These are phyloP conservation scores for Poecile montanus DNA, from an alignment of 2,797 vertebrate genomes.

Conservation along the genomic window DNA sequence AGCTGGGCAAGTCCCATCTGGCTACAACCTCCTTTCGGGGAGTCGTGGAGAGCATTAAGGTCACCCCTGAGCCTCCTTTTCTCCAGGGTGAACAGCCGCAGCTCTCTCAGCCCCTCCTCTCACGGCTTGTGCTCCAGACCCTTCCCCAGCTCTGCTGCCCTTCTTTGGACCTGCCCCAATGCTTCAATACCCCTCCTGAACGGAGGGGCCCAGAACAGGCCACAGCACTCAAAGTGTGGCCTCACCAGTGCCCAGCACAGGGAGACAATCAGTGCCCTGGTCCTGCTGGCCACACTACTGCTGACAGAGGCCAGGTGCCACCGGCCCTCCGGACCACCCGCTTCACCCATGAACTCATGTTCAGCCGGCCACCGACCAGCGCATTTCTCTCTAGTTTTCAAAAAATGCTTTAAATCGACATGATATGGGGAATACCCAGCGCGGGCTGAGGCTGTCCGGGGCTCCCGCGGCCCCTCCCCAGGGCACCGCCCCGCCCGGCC, in stretches of 20 bases:
- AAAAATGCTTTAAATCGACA: background rate
- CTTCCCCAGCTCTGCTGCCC: background rate
- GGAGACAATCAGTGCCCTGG: background rate
- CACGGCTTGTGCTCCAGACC: background rate
- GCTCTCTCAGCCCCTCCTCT: background rate
- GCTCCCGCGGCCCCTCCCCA: accelerated
- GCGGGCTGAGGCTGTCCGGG: accelerated
- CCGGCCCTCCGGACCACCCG: background rate
- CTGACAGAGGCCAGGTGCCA: too few species aligned
- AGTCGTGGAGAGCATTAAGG: accelerated
- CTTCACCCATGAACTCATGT: background rate
- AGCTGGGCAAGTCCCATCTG: background rate
- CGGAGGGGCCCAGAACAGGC: background rate
- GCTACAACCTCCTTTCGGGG: background rate
- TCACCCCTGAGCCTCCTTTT: background rate
- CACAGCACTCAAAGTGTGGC: background rate
- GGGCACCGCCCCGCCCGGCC: accelerated
- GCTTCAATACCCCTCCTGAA: background rate
- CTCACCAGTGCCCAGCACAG: background rate
- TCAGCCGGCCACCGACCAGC: background rate
- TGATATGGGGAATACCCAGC: accelerated
- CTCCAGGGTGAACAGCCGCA: background rate
- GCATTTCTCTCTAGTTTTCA: background rate
- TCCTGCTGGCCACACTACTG: background rate
- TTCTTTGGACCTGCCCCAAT: background rate